phyloP scores from a whole-genome alignment of 2,113 vertebrate species.

The Sinocyclocheilus maitianheensis region DNA sequence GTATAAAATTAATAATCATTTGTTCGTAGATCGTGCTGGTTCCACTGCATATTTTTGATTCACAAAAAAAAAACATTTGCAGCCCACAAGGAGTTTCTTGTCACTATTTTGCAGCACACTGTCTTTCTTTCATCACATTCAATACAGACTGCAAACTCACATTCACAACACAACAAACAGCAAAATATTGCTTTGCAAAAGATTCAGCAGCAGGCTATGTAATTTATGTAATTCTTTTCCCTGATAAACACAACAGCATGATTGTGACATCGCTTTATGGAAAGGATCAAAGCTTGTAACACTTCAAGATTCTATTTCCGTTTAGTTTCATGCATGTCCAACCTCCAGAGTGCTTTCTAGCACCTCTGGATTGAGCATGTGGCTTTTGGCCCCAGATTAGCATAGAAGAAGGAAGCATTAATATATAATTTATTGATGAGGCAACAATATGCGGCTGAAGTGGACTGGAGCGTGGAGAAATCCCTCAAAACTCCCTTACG shows the following conservation, averaged over 20 bases:
- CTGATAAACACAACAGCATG: conserved; percentile 4
- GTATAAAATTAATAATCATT: background rate
- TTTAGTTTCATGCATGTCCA: conserved; percentile 61
- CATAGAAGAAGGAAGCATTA: conserved; percentile 65
- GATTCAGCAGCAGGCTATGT: background rate
- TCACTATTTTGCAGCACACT: background rate
- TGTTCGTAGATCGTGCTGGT: background rate
- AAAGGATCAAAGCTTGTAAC: conserved; percentile 32
- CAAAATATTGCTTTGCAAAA: background rate
- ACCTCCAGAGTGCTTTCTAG: conserved; percentile 51
- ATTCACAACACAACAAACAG: background rate
- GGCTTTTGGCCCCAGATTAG: conserved; percentile 61
- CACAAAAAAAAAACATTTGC: no score
- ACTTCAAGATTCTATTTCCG: conserved; percentile 42
- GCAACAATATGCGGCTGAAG: conserved; percentile 69
- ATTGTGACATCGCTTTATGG: conserved; percentile 11
- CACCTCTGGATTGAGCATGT: conserved; percentile 53
- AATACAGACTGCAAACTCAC: conserved; percentile 4
- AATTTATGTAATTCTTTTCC: background rate
- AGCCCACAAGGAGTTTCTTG: background rate
- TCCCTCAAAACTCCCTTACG: conserved; percentile 71
- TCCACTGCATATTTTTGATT: background rate
- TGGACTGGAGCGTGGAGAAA: conserved; percentile 66
- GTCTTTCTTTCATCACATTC: background rate
- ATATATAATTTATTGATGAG: conserved; percentile 77